Evolutionary conservation across 2,888 invertebrate genomes (phyloP), one percentile per base, ranked within the genome.

Genomic region (Drosophila meridionalis): DNA sequence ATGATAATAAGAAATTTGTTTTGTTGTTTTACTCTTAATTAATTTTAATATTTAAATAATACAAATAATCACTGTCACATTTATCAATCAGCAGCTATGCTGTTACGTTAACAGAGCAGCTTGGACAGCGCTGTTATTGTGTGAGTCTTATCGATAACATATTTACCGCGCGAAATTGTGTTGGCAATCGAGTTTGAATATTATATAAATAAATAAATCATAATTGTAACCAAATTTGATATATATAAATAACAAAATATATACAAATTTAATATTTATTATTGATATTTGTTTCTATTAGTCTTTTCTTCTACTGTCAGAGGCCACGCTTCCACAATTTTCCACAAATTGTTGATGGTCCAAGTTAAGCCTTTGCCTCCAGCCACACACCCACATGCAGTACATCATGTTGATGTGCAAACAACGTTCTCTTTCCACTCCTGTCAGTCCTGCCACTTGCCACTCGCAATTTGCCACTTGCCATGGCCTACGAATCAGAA

Each of bases 401-500:
- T 12, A 4, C 12, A 50, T 43, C 68, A 63, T 72, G 75, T 62
- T 78, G n/a, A 8, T n/a, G 30, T n/a, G 14, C 75, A 73, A 86
- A 77, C 89, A 75, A 60, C 2, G 2, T 32, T 32, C 32, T 11
- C 50, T 12, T 34, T 2, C 34, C 34, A 3, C 32, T n/a, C 58
- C 58, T 57, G 67, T 9, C 30, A 0, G 4, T 67, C 20, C 20
- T 38, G 55, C 28, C 53, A 8, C 59, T 20, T n/a, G 34, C 32
- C 55, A 47, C 28, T 32, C 26, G 59, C 30, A 32, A 14, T 30
- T 40, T 50, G 48, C 50, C 65, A 30, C 14, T 47, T 58, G 72
- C 64, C 53, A 48, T 14, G 50, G 60, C 53, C 68, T 55, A 66
- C 67, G 79, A 87, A 85, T 87, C 84, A 80, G 75, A 89, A 85